Base-by-base conservation (phyloP, 2,797 vertebrate genomes). In the Gallirallus australis region DNA sequence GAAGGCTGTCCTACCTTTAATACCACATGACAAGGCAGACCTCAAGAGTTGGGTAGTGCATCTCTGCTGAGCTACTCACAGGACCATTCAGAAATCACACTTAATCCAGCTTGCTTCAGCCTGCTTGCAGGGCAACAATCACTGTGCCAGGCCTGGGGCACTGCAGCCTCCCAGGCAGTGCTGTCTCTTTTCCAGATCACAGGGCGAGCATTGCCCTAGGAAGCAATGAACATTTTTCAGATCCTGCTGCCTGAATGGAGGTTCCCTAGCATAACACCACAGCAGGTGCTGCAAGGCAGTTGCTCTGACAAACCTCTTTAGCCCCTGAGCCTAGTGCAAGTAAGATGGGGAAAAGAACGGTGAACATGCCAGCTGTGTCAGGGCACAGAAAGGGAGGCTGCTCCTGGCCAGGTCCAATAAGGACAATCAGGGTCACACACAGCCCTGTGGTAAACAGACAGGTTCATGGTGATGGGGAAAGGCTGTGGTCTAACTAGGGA, bases 31-130 rank as follows among this genome's bases (percentile, higher is more conserved):
- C 39, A 35, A 73, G 60, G 25, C 47, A 52, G 59, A 77, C n/a
- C 27, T 57, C n/a, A n/a, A 77, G 50, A 47, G 31, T 15, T 59
- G 37, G 9, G 37, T 48, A 77, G 60, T 4, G 4, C 15, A 15
- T 37, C 81, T 72, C 52, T 4, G 3, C 16, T 31, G 48, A 77
- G 31, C 60, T 7, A 3, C 27, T 52, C 42, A 19, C 0, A 0
- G 65, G 14, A 37, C 31, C 12, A 7, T 28, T 73, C 50, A 42
- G 42, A 42, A 68, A 48, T 66, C 65, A 48, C 1, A 1, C 20
- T 11, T 70, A 70, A 40, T 35, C 16, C 64, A 40, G 53, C 30
- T 63, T 48, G 47, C 70, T 59, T 30, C 53, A 66, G 13, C 35
- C 14, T 85, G 54, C 75, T 68, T 25, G 11, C 28, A 17, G 25